Base-by-base conservation (phyloP, 2,888 invertebrate species). In the Mesoligia furuncula region DNA sequence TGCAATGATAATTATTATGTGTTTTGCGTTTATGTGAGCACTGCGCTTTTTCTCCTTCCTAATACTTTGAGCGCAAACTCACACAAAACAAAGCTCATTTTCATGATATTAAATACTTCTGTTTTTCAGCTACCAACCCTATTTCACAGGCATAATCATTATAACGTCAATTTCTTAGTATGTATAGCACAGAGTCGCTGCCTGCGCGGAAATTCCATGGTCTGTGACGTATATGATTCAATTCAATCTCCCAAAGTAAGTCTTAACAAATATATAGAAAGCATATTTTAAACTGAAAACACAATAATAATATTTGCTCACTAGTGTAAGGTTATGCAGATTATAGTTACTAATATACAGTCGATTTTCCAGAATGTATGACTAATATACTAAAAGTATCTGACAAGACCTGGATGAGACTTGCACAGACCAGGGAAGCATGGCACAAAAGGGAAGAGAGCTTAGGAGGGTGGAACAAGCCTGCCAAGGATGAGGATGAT, bases 1-100 rank as follows among this genome's bases (percentile, higher is more conserved):
- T 17, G 9, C 2, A 13, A 13, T 36, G 8, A 31, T n/a, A 36
- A 36, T 36, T 36, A 36, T 31, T 66, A 45, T n/a, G 5, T 31
- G 20, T 36, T 75, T 59, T 39, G 57, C 27, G 42, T 36, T 36
- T 62, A 0, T 54, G 17, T 7, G 8, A 68, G 48, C 51, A 31
- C 39, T 13, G 51, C 15, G 13, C 24, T 27, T 27, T 0, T 39
- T 64, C n/a, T 24, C 8, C 13, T n/a, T 61, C 39, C n/a, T 79
- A 79, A 81, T 77, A 78, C 83, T 83, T 64, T 36, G 9, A 39
- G 64, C 57, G 36, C 48, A 81, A 15, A 64, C 24, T 51, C 31
- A 17, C 54, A 36, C 45, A 54, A n/a, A 45, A n/a, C 17, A 27
- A 24, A 45, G 17, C 3, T 42, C 36, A 54, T 15, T 72, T 20